phyloP scores from a whole-genome alignment of 2,888 invertebrate species.

The Cerceris rybyensis region DNA sequence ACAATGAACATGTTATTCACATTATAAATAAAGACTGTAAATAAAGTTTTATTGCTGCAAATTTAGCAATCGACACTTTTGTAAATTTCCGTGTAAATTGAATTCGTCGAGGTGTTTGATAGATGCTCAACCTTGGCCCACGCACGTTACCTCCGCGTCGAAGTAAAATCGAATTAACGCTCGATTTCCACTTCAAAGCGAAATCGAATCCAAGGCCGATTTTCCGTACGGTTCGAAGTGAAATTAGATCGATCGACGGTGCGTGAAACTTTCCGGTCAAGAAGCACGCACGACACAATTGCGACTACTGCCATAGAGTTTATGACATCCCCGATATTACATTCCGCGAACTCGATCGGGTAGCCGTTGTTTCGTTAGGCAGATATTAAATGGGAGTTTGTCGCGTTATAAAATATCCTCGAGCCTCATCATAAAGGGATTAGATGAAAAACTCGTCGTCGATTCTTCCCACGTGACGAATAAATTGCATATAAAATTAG shows the following conservation, averaged over 20 bases:
- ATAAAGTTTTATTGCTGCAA: no score
- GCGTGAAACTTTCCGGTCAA: conserved; percentile 25
- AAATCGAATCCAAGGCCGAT: conserved; percentile 25
- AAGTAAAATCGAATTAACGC: conserved; percentile 30
- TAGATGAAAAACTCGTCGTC: conserved; percentile 4
- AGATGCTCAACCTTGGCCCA: conserved; percentile 2
- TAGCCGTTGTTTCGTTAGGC: not conserved
- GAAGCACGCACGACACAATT: conserved; percentile 13
- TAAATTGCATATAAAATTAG: conserved; percentile 15
- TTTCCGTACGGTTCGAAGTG: conserved; percentile 12
- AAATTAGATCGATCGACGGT: conserved; percentile 32
- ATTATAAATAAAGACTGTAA: no score
- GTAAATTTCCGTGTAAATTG: not conserved
- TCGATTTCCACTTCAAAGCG: conserved; percentile 31
- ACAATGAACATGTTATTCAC: no score
- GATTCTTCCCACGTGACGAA: conserved; percentile 4
- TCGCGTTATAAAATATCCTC: not conserved
- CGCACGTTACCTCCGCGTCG: conserved; percentile 2
- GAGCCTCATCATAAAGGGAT: not conserved
- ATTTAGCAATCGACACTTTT: not conserved
- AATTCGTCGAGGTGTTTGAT: conserved; percentile 8
- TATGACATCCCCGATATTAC: not conserved
- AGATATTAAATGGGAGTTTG: not conserved
- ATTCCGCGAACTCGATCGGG: not conserved
- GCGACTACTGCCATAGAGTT: not conserved